Base-by-base conservation (phyloP, 1,140 invertebrate species). In the Drosophila littoralis region DNA sequence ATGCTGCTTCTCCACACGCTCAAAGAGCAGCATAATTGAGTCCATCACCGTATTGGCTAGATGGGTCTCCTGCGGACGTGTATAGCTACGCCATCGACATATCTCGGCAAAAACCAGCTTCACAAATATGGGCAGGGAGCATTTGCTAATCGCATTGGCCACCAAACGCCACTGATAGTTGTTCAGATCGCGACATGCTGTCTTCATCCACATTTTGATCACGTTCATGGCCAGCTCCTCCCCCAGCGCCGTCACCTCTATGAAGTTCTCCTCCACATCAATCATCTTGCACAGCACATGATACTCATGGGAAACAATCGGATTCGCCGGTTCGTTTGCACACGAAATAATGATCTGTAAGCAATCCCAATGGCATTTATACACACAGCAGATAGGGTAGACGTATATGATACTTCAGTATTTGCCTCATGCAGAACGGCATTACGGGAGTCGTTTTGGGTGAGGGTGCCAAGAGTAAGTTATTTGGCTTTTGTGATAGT, bases 51-150 rank as follows among this genome's bases (percentile, higher is more conserved):
- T 98, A 32, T 96, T 97, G 0, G 98, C 97, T 40, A 99, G 93
- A 81, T 97, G 96, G 0, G 98, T 99, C 77, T 98, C 97, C 72
- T 97, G 96, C 0, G 97, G 96, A 91, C 97, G 97, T 0, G 98
- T 98, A 91, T 99, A 99, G 67, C 98, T 99, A 52, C 98, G 95
- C 98, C 98, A 99, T 61, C 98, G 94, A 90, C 97, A 98, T 9
- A 99, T 97, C 93, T 99, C 98, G 8, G 98, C 98, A 93, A 98
- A 98, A 0, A 99, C 98, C 15, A 99, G 93, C 93, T 99, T 99
- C 0, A 99, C 97, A 91, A 99, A 99, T 40, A 99, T 98, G 0
- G 98, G 98, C 48, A 99, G 93, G 5, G 98, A 99, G 91, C 98
- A 99, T 82, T 97, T 96, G 9, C 95, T 95, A 45, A 99, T 97